Conservation (phyloP, 2,113 vertebrate genomes). For the Oreochromis spilurus region DNA sequence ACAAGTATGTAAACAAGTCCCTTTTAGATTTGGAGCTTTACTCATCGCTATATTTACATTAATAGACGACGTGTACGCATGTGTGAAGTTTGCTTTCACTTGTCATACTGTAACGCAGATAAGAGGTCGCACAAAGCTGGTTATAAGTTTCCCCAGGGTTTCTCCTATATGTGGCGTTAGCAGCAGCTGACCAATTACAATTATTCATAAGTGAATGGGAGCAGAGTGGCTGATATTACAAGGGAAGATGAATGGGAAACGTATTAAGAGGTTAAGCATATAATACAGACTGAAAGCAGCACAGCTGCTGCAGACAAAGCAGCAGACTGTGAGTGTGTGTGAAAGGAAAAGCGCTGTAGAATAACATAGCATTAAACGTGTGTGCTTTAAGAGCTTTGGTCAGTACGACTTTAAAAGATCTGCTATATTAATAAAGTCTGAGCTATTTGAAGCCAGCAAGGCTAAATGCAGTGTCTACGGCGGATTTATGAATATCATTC, state of each 20-base stretch:
- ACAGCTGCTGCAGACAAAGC: neutral
- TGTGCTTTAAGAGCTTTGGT: neutral
- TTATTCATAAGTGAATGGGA: neutral
- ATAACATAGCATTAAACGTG: neutral
- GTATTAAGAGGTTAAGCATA: neutral
- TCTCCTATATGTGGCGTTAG: neutral
- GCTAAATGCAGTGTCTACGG: neutral
- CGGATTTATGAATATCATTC: neutral
- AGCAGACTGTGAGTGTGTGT: neutral
- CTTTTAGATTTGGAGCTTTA: neutral
- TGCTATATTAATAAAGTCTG: too few relatives aligned
- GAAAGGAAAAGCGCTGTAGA: neutral
- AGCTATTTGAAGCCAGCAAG: neutral
- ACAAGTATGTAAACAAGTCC: conserved; percentile 78
- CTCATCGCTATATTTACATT: neutral
- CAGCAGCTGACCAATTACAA: neutral
- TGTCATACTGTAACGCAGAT: neutral
- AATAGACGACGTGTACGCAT: neutral
- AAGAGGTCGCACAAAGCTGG: neutral
- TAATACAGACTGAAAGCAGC: neutral
- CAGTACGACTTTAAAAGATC: neutral
- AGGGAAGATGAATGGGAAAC: neutral
- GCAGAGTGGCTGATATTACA: neutral
- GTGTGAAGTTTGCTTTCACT: neutral
- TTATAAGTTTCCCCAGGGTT: neutral